A percentile compares a stretch with the other conserved stretches of the same genome.
Evolutionary conservation across 2,797 vertebrate species (phyloP).

Genomic region (Echiichthys vipera): DNA sequence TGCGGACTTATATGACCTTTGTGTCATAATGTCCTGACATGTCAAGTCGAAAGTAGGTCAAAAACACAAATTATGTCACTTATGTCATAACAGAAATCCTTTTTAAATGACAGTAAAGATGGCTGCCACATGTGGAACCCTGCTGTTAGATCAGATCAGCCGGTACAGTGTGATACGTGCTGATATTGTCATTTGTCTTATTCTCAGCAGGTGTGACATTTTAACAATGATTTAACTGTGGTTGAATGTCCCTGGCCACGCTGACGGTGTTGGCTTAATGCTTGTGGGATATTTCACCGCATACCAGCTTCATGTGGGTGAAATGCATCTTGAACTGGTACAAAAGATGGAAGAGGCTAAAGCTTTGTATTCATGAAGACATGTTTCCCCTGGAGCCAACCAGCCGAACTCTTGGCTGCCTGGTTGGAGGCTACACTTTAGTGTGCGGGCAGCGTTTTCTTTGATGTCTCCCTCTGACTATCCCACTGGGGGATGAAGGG

Average conservation of each 20-base stretch:
- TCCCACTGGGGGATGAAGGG: slow-evolving; percentile 45
- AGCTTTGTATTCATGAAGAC: slow-evolving; percentile 4
- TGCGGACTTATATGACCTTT: neutral
- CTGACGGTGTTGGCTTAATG: neutral
- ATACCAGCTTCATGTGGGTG: neutral
- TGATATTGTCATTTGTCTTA: too few relatives aligned
- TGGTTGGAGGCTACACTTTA: slow-evolving; percentile 19
- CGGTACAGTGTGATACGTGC: too few relatives aligned
- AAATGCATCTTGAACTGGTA: slow-evolving; percentile 1
- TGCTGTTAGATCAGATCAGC: slow-evolving; percentile 7
- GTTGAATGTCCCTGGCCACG: neutral
- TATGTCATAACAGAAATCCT: neutral
- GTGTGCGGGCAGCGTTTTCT: slow-evolving; percentile 9
- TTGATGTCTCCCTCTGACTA: slow-evolving; percentile 47
- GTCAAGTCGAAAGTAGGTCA: neutral
- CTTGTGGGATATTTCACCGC: neutral
- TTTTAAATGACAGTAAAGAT: neutral
- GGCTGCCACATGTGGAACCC: slow-evolving; percentile 20
- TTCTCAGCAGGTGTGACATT: slow-evolving; percentile 1
- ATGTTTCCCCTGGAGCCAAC: slow-evolving; percentile 25
- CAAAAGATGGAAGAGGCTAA: neutral
- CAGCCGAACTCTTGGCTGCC: neutral
- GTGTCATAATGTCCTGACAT: neutral
- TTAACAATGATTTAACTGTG: neutral
- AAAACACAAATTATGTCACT: neutral